These are phyloP conservation scores for Chondrosia reniformis DNA, from an alignment of 37 sponge, comb jelly and placozoan species.

Conservation along the genomic window DNA sequence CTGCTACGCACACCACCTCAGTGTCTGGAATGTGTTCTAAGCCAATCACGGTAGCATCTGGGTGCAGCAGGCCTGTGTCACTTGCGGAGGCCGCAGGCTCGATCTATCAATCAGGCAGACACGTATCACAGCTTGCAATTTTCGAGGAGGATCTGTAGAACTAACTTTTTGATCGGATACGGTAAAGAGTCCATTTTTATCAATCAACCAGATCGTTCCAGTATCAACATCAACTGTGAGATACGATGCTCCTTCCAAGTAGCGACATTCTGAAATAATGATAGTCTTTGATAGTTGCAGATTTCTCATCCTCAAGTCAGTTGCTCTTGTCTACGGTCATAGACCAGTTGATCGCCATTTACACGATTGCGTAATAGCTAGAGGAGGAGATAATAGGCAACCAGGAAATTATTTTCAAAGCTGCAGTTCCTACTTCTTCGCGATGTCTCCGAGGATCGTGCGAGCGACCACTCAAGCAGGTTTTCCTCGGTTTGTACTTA, in stretches of 20 bases:
- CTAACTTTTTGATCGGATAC: background rate
- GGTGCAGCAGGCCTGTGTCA: slow-evolving; percentile 29
- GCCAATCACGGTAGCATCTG: slow-evolving; percentile 44
- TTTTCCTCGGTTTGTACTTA: too few relatives aligned
- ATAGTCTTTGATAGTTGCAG: slow-evolving; percentile 4
- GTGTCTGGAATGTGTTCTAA: slow-evolving; percentile 65
- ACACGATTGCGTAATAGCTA: too few relatives aligned
- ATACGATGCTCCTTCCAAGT: slow-evolving; percentile 23
- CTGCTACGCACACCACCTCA: slow-evolving; percentile 76
- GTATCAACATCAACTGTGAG: slow-evolving; percentile 57
- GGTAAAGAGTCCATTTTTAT: slow-evolving; percentile 31
- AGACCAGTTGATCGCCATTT: background rate
- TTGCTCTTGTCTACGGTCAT: background rate
- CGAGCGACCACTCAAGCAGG: too few relatives aligned
- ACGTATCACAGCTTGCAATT: too few relatives aligned
- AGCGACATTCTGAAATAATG: slow-evolving; percentile 7
- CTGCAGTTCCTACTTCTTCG: too few relatives aligned
- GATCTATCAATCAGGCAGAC: too few relatives aligned
- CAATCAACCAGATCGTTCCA: slow-evolving; percentile 50
- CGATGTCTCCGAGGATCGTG: too few relatives aligned
- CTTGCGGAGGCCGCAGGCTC: background rate
- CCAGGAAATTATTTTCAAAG: too few relatives aligned
- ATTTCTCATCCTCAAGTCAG: slow-evolving; percentile 11
- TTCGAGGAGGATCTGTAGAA: background rate
- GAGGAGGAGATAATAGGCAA: background rate